These are phyloP conservation scores for Mycogona germanica DNA, from an alignment of 2,888 invertebrate genomes.

Conservation along the genomic window DNA sequence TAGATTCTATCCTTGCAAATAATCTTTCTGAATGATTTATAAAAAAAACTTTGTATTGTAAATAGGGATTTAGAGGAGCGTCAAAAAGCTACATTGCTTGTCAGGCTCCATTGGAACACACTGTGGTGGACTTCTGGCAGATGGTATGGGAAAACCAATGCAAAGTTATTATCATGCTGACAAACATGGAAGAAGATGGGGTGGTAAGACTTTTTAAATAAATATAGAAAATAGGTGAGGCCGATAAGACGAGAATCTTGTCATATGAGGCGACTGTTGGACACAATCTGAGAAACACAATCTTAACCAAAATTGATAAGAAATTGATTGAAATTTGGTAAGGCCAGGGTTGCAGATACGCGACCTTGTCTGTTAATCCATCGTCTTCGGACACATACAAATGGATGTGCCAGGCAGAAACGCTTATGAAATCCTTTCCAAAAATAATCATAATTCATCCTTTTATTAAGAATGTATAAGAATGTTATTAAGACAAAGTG, in stretches of 20 bases:
- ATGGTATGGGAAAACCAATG: constrained; percentile 95
- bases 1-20: not conserved
- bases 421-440: too few species aligned
- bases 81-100: constrained; percentile 80
- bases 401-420: too few species aligned
- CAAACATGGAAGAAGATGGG: constrained; percentile 78
- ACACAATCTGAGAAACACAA: not conserved
- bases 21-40: not conserved
- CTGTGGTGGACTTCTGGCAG: constrained; percentile 80
- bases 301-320: constrained; percentile 7
- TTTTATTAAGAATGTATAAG: not conserved
- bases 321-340: not conserved
- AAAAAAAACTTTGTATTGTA: constrained; percentile 22
- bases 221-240: not conserved
- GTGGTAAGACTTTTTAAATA: constrained; percentile 53
- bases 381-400: too few species aligned
- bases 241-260: too few species aligned
- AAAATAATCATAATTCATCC: too few species aligned
- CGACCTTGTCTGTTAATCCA: not conserved
- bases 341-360: not conserved
- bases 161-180: constrained; percentile 77
- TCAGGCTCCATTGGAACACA: constrained; percentile 75
- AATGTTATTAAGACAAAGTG: not conserved
- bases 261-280: too few species aligned
- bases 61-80: constrained; percentile 69